Evolutionary conservation across 2,888 invertebrate species (phyloP), one percentile per base, ranked within the genome.

Genomic region (Globia sparganii): DNA sequence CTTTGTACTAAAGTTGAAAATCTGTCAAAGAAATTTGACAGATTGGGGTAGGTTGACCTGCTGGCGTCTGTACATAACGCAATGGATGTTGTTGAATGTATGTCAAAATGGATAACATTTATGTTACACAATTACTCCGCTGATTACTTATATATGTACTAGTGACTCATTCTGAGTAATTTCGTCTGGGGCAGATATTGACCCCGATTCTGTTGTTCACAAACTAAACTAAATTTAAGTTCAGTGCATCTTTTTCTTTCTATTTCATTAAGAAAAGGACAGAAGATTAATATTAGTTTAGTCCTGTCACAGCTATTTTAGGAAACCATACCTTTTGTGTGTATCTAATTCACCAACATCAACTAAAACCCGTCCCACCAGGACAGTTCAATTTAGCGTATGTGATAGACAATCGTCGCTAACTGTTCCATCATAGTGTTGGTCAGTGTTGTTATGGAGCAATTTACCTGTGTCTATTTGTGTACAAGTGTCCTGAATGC

Each of bases 371-470:
- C n/a, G 21, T 8, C 61, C 76, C 76, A 65, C 75, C 40, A 88
- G 89, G 90, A 89, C 89, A 90, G 91, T 91, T 91, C 93, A 92
- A 93, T 93, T 93, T 91, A 92, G 90, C 90, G 90, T 90, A 92
- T 92, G 91, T 89, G 89, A 86, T 86, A 87, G 90, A 91, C 92
- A 92, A 92, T 91, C 89, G 89, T 89, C 85, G 88, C 91, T 92
- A 92, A 93, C 92, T 89, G 92, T 87, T 91, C 89, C 86, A 91
- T 93, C 92, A 92, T 90, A 90, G 88, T 87, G 84, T 86, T 77
- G 84, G 86, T 86, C 85, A 79, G 88, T 79, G 69, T 73, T 77
- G 89, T 88, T 89, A 89, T 83, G 59, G 86, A 74, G 78, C 89
- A 87, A 91, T 88, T 85, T 86, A 85, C 79, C 74, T 87, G 79